Evolutionary conservation across 2,797 vertebrate species (phyloP).

Genomic region (Graptemys geographica): DNA sequence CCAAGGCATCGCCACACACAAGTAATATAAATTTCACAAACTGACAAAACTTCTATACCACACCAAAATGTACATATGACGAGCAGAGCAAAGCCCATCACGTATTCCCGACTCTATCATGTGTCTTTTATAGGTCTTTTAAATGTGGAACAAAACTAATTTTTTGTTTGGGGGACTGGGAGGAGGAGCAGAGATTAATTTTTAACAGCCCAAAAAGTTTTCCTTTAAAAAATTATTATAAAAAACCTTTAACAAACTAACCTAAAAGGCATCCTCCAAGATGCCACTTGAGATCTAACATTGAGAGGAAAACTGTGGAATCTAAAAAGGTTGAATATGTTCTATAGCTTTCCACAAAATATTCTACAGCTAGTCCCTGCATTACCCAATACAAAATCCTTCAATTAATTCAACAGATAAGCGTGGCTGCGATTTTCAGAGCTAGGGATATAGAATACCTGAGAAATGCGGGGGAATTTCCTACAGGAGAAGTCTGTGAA

Average conservation of each 20-base stretch:
- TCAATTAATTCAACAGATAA: neutral
- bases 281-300: neutral
- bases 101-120: neutral
- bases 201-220: neutral
- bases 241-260: neutral
- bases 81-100: neutral
- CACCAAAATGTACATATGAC: neutral
- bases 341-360: neutral
- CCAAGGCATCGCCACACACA: neutral
- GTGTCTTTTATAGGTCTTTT: neutral
- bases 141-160: neutral
- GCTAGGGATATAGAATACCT: slow-evolving; percentile 82
- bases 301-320: neutral
- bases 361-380: neutral
- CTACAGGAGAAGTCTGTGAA: slow-evolving; percentile 98
- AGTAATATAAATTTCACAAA: neutral
- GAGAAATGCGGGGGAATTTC: slow-evolving; percentile 96
- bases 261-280: neutral
- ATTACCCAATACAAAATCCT: neutral
- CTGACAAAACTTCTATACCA: neutral
- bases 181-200: neutral
- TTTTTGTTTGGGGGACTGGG: neutral
- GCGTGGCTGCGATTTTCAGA: neutral
- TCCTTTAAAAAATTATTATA: neutral
- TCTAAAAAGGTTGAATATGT: neutral